These are phyloP conservation scores for Melitaea cinxia DNA, from an alignment of 1,140 invertebrate species.

Conservation along the genomic window DNA sequence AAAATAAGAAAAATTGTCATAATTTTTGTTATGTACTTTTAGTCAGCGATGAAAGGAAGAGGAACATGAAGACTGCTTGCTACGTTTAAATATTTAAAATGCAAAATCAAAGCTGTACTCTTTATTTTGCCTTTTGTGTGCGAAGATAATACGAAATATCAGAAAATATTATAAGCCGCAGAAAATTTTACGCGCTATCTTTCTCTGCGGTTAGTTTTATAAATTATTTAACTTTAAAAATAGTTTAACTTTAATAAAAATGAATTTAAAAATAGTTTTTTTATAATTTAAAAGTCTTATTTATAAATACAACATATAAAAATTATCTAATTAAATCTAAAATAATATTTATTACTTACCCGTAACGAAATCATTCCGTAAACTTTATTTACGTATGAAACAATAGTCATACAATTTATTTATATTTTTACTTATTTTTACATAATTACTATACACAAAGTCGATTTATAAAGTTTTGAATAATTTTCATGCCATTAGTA, in stretches of 20 bases:
- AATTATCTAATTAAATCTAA: neutral
- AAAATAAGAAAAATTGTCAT: slow-evolving; percentile 5
- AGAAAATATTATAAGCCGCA: no score
- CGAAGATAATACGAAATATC: neutral
- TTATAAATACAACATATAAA: neutral
- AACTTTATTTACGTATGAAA: slow-evolving; percentile 1
- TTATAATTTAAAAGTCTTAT: no score
- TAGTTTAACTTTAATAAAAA: no score
- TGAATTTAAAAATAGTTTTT: no score
- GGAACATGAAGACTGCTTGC: slow-evolving; percentile 11
- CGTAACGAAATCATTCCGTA: neutral
- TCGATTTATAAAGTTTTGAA: slow-evolving; percentile 10
- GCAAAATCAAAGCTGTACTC: neutral
- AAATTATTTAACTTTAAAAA: no score
- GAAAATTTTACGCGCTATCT: no score
- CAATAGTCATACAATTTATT: slow-evolving; percentile 3
- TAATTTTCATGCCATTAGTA: neutral
- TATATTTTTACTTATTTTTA: slow-evolving; percentile 9
- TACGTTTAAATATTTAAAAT: neutral
- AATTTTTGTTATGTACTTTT: slow-evolving; percentile 10
- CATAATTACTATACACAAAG: slow-evolving; percentile 4
- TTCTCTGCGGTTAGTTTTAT: no score
- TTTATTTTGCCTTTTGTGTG: neutral
- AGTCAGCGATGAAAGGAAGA: neutral
- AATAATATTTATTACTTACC: slow-evolving; percentile 4